phyloP scores from a whole-genome alignment of 2,797 vertebrate genomes.

The Bucorvus abyssinicus region DNA sequence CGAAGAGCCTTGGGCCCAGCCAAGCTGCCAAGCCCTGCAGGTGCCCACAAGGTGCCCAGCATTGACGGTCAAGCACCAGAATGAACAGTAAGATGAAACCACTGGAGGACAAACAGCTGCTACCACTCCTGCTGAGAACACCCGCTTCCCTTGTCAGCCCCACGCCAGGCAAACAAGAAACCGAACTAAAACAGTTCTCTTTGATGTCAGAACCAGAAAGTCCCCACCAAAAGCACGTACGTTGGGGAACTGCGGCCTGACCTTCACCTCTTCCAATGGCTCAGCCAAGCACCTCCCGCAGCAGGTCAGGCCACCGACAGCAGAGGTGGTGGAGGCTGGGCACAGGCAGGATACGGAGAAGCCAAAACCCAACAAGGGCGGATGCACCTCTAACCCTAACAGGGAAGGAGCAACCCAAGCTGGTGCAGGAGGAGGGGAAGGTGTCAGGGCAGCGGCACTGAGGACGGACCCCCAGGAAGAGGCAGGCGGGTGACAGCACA shows the following conservation, averaged over 20 bases:
- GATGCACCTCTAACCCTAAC: not conserved
- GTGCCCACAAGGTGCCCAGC: not conserved
- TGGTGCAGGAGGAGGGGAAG: not conserved
- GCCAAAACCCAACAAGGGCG: fast-evolving
- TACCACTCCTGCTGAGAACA: not conserved
- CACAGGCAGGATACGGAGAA: not conserved
- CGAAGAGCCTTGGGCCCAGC: not conserved
- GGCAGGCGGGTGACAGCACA: not conserved
- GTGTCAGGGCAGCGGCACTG: not conserved
- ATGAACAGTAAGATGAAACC: not conserved
- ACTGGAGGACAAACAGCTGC: not conserved
- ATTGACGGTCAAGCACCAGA: not conserved
- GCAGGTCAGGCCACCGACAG: not conserved
- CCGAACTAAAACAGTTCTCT: not conserved
- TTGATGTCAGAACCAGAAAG: not conserved
- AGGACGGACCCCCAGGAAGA: not conserved
- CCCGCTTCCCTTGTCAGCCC: not conserved
- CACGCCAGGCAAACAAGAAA: not conserved
- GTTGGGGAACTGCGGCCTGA: not conserved
- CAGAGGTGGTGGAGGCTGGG: fast-evolving
- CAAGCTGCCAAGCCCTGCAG: not conserved
- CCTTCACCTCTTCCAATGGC: not conserved
- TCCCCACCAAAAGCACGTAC: not conserved
- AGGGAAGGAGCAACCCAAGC: fast-evolving
- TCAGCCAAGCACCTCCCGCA: not conserved